Evolutionary conservation across 2,113 vertebrate species (phyloP), one percentile per base, ranked within the genome.

Genomic region (Microcebus griseorufus): DNA sequence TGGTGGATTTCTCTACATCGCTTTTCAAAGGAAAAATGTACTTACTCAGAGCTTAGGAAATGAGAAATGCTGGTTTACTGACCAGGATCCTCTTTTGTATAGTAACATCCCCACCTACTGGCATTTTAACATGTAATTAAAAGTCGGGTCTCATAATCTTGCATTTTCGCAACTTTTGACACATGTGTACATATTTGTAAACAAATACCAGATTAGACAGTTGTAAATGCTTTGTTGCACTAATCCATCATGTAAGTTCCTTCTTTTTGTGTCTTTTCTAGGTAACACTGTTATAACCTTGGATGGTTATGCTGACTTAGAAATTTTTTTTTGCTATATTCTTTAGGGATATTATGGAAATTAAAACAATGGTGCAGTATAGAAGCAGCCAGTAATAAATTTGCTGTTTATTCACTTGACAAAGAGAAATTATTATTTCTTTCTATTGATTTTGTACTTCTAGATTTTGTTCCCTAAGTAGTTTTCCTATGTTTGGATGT

Each of bases 381-480:
- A 42, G 65, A 45, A 51, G 10, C 8, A 94, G 34, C 11, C 45
- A 32, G 55, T n/a, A 78, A 39, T 69, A 88, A 73, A 9, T 78
- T n/a, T 75, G 23, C 83, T 34, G 86, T 3, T 78, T 58, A 72
- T 51, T 45, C 22, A 86, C 13, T 42, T 91, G 48, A 85, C 18
- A 86, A 80, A 92, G 10, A 75, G 2, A 90, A 53, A 81, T 27
- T 13, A 76, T 37, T 81, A 2, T 0, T 81, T 69, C 45, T 76
- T 12, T 88, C n/a, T 73, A 81, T 93, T 84, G 23, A 86, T 27
- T 94, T 94, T 85, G 18, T 48, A 89, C 62, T 92, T 72, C 62
- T 34, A 75, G 6, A 65, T 84, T 92, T 89, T 87, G 32, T 65
- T 62, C n/a, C 8, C 60, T 48, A 76, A 82, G 45, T 78, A 91